Base-by-base conservation (phyloP, 2,797 vertebrate species). In the Hypotaenidia okinawae region DNA sequence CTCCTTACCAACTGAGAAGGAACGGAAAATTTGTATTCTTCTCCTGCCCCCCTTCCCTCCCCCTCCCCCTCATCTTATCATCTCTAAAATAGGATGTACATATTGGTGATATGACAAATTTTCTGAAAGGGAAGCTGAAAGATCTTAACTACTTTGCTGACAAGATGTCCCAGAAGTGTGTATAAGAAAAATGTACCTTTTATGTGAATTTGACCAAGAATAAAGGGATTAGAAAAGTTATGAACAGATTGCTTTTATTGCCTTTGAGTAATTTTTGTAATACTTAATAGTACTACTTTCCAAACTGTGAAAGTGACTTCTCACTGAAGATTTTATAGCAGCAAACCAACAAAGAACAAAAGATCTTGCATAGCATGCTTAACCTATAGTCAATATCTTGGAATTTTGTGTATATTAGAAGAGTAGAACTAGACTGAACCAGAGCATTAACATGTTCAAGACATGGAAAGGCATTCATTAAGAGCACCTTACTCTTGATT, bases 1-100 rank as follows among this genome's bases (percentile, higher is more conserved):
- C 54, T 92, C 68, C 68, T 91, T 86, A 55, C 87, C 69, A 81
- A 41, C 59, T 54, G 33, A 8, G 45, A 95, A 89, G 9, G 52
- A 89, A 95, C 83, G 7, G 57, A 89, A 45, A 77, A 67, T 85
- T 94, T 85, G 17, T 10, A 45, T 45, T 45, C 18, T 45, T 45
- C 43, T 93, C 16, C 3, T 3, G 9, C 21, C 21, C n/a, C n/a
- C n/a, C n/a, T n/a, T n/a, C n/a, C n/a, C n/a, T n/a, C n/a, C n/a
- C n/a, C n/a, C 3, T 9, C 21, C 45, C 21, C 22, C 47, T 22
- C 19, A 18, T 8, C 22, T 16, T 23, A 2, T 1, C 9, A 2
- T 5, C 16, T 92, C 8, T 82, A 41, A 84, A 93, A 87, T 52
- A 79, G 10, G 30, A 76, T 21, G 13, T 58, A 84, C 25, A 10